Percentiles rank a stretch among this genome's conserved stretches.
Evolutionary conservation across 2,797 vertebrate species (phyloP).

Genomic region (Crenuchus spilurus): DNA sequence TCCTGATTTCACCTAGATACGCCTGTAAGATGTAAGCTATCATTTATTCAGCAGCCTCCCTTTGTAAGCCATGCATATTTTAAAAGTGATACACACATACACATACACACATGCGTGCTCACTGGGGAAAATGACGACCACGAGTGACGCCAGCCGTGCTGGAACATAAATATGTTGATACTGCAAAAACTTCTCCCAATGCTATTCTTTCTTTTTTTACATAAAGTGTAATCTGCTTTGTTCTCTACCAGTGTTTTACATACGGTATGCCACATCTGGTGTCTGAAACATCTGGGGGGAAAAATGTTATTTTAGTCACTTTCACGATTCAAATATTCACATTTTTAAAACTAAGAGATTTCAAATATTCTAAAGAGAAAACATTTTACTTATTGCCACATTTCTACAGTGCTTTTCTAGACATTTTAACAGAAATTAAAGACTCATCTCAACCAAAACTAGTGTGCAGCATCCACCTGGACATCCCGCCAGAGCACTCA

Average conservation of each 20-base stretch:
- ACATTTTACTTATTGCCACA: no score
- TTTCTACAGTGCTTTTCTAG: no score
- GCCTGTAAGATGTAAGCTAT: slow-evolving; percentile 77
- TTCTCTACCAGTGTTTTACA: neutral
- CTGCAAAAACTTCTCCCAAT: slow-evolving; percentile 73
- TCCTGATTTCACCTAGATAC: slow-evolving; percentile 77
- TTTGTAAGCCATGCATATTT: slow-evolving; percentile 80
- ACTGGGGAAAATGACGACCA: slow-evolving; percentile 65
- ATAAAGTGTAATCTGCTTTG: slow-evolving; percentile 15
- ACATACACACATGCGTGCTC: slow-evolving; percentile 55
- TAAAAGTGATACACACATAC: slow-evolving; percentile 72
- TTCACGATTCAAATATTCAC: no score
- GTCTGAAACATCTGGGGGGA: no score
- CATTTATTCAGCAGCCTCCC: slow-evolving; percentile 78
- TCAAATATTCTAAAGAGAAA: no score
- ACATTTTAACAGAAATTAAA: no score
- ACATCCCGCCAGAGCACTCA: no score
- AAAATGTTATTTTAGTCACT: no score
- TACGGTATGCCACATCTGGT: neutral
- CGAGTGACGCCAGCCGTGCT: slow-evolving; percentile 69
- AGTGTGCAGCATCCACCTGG: no score
- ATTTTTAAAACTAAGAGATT: no score
- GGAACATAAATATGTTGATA: slow-evolving; percentile 68
- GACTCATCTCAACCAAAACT: no score
- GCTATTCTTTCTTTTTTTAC: slow-evolving; percentile 29